Evolutionary conservation across 1,140 invertebrate species (phyloP).

Genomic region (Drosophila navojoa): DNA sequence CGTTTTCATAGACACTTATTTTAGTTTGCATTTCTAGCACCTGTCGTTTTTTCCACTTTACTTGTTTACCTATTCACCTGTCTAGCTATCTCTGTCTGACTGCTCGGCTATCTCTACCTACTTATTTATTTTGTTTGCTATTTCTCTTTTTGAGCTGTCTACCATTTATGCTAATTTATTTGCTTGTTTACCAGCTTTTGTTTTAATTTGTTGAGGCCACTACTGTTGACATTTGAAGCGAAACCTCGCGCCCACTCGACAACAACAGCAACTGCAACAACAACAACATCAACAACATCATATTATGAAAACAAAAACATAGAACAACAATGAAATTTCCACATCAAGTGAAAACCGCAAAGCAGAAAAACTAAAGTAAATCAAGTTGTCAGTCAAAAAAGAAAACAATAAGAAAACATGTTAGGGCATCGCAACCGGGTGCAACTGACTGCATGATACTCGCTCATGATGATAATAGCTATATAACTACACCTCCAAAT

Average conservation of each 20-base stretch:
- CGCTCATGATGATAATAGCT: too few species aligned
- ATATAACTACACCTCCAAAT: too few species aligned
- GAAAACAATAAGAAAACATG: too few species aligned
- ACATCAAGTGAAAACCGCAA: slow-evolving; percentile 23
- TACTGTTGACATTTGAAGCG: slow-evolving; percentile 60
- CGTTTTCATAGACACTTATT: slow-evolving; percentile 28
- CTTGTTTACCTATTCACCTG: slow-evolving; percentile 52
- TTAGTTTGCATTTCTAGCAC: slow-evolving; percentile 68
- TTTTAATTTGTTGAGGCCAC: slow-evolving; percentile 78
- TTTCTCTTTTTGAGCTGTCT: slow-evolving; percentile 46
- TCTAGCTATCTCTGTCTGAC: slow-evolving; percentile 2
- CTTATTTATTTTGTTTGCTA: slow-evolving; percentile 33
- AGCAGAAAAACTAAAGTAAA: slow-evolving; percentile 18
- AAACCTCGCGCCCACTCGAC: slow-evolving; percentile 46
- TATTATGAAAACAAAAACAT: neutral
- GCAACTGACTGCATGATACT: too few species aligned
- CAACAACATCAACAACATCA: neutral
- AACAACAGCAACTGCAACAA: neutral
- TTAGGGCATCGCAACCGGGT: too few species aligned
- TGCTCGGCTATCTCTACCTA: slow-evolving; percentile 24
- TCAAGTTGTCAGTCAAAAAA: slow-evolving; percentile 24
- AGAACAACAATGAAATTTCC: slow-evolving; percentile 21
- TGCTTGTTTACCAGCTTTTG: slow-evolving; percentile 79
- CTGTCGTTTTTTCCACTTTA: slow-evolving; percentile 77
- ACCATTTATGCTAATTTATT: slow-evolving; percentile 80